Evolutionary conservation across 2,888 invertebrate species (phyloP).

Genomic region (Arrhopalites spinosus): DNA sequence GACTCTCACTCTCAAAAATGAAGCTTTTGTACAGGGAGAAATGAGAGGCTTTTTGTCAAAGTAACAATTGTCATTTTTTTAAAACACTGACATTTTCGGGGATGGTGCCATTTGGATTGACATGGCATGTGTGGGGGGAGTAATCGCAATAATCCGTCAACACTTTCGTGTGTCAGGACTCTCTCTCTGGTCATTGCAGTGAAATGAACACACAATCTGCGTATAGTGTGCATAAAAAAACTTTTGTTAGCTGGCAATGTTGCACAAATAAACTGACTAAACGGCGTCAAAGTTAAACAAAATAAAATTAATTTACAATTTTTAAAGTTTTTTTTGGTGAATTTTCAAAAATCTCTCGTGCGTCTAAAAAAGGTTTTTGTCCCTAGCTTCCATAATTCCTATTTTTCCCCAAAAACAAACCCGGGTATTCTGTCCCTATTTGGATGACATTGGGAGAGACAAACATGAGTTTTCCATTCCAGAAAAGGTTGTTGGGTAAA

Average conservation of each 20-base stretch:
- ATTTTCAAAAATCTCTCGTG: background rate
- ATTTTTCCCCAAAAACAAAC: too few relatives aligned
- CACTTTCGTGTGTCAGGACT: background rate
- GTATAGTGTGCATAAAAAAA: background rate
- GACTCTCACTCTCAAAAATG: too few relatives aligned
- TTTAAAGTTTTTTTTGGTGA: background rate
- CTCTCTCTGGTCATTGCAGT: too few relatives aligned
- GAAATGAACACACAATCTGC: background rate
- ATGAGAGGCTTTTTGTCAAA: too few relatives aligned
- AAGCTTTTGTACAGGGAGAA: too few relatives aligned
- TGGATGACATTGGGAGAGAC: background rate
- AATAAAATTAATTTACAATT: background rate
- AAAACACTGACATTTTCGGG: too few relatives aligned
- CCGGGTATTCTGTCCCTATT: too few relatives aligned
- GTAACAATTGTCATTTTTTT: too few relatives aligned
- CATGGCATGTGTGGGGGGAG: background rate
- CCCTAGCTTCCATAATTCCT: too few relatives aligned
- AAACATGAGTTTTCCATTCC: constrained; percentile 14
- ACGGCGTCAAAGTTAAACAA: background rate
- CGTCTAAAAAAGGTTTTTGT: background rate
- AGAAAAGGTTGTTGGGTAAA: background rate
- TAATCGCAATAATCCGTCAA: constrained; percentile 12
- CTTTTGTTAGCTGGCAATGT: background rate
- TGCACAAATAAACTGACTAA: background rate
- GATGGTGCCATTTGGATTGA: background rate